Conservation (phyloP, 1,140 invertebrate genomes). For the silkworm (Bombyx mori) region ASM3026992v2 NC_085111.1:2790501-2791000, state of each 20-base stretch:
- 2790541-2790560: conserved; percentile 8
- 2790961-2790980: conserved; percentile 22
- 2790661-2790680: conserved; percentile 24
- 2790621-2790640: conserved; percentile 30
- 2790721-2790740: no score
- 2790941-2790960: conserved; percentile 52
- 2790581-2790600: conserved; percentile 19
- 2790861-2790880: no score
- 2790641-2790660: conserved; percentile 38
- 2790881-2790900: conserved; percentile 53
- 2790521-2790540: conserved; percentile 13
- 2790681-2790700: no score
- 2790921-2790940: conserved; percentile 63
- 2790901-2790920: conserved; percentile 56
- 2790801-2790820: no score
- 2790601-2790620: conserved; percentile 17
- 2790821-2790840: no score
- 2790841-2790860: no score
- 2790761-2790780: no score
- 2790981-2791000: background rate
- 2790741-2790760: background rate
- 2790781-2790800: no score
- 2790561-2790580: conserved; percentile 31
- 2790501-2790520: conserved; percentile 9
- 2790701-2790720: no score